phyloP scores from a whole-genome alignment of 2,888 invertebrate species.

The Brachyopa scutellaris region DNA sequence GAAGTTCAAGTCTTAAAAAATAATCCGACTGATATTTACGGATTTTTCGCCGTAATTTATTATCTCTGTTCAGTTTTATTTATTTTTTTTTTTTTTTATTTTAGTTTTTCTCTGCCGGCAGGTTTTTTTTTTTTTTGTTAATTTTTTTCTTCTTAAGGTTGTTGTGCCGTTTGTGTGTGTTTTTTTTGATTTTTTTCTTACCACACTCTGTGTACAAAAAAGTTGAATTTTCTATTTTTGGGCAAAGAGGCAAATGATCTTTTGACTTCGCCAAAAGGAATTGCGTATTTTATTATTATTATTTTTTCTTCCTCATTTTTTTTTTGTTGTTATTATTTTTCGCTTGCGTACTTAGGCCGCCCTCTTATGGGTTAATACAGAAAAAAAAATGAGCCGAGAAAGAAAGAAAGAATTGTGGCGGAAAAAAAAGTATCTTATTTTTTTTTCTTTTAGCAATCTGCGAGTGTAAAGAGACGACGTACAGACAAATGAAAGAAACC shows the following conservation, averaged over 20 bases:
- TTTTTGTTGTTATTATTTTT: background rate
- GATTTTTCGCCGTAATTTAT: slow-evolving; percentile 69
- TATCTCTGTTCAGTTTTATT: slow-evolving; percentile 52
- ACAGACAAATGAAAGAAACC: slow-evolving; percentile 24
- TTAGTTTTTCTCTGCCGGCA: slow-evolving; percentile 13
- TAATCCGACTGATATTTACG: slow-evolving; percentile 71
- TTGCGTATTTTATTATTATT: slow-evolving; percentile 15
- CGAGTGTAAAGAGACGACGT: slow-evolving; percentile 5
- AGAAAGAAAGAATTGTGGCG: background rate
- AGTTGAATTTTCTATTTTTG: slow-evolving; percentile 71
- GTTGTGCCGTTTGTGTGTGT: slow-evolving; percentile 30
- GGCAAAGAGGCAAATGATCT: slow-evolving; percentile 71
- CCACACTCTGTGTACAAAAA: slow-evolving; percentile 39
- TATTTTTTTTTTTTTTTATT: slow-evolving; percentile 26
- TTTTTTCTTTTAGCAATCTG: slow-evolving; percentile 12
- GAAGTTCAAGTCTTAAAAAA: slow-evolving; percentile 61
- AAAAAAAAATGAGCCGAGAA: too few species aligned
- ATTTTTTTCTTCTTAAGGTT: slow-evolving; percentile 37
- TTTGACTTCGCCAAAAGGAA: slow-evolving; percentile 62
- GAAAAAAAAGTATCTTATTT: background rate
- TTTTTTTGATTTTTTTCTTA: slow-evolving; percentile 25
- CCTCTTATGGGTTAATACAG: slow-evolving; percentile 4
- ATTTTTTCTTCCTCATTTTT: background rate
- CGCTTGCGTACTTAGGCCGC: slow-evolving; percentile 14
- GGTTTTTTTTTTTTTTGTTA: slow-evolving; percentile 16